Base-by-base conservation (phyloP, 2,888 invertebrate genomes). In the Drosophila falleni region DNA sequence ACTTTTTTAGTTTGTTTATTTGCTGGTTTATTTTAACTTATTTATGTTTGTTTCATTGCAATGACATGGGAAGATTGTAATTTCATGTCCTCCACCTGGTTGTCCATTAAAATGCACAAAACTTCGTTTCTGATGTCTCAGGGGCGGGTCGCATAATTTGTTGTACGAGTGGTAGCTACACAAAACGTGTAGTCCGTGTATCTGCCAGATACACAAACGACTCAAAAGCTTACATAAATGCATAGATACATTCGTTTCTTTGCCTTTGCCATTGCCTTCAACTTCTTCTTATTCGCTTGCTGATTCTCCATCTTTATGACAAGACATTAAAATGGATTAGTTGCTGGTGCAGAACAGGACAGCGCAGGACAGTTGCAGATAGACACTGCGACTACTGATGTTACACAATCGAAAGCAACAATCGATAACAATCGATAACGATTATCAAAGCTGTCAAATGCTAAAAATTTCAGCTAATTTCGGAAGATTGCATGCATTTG, bases 61-160 rank as follows among this genome's bases (percentile, higher is more conserved):
- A 35, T 31, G 41, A 5, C 55, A 69, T 44, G 31, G 50, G 65
- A 69, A 23, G 23, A 65, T 68, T 77, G 66, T 63, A 73, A 75
- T 70, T 59, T 41, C 55, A 47, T 29, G 37, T 56, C 53, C 64
- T 72, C 59, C 71, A 64, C 46, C 77, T 76, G 77, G 54, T 58
- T 35, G 59, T 39, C 51, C 71, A 72, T 72, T 72, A 72, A 77
- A 76, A 76, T 76, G 76, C 76, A 69, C 44, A 76, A 72, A 77
- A 64, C 35, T 71, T 61, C 50, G 44, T 41, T 5, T 53, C 41
- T 11, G 55, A 19, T 58, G 23, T 10, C 11, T 29, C 13, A 16
- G 47, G 55, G 65, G 55, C 59, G 69, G 65, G 56, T 41, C 77
- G 76, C 77, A 77, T 77, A 77, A 77, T 73, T 77, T 77, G 65